Percentiles rank a stretch among this genome's conserved stretches.
Evolutionary conservation across 2,888 invertebrate genomes (phyloP).

Genomic region (Trachelus tabidus): DNA sequence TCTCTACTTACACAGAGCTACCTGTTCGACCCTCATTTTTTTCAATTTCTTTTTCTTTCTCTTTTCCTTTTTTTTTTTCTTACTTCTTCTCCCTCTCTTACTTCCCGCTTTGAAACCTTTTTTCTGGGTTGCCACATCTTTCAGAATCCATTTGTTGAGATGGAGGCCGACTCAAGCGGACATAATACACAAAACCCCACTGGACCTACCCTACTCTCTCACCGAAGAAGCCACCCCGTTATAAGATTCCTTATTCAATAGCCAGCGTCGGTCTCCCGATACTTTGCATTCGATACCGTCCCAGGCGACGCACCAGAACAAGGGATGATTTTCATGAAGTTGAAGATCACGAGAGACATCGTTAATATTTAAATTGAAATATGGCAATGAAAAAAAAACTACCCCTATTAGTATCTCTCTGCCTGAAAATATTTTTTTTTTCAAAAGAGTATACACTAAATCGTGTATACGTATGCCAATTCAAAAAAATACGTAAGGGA

Average conservation of each 20-base stretch:
- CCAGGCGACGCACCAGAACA: too few species aligned
- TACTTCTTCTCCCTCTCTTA: neutral
- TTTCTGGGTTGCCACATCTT: slow-evolving; percentile 46
- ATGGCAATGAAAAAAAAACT: too few species aligned
- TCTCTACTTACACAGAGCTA: slow-evolving; percentile 25
- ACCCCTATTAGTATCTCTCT: too few species aligned
- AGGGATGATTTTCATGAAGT: too few species aligned
- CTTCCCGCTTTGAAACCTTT: slow-evolving; percentile 35
- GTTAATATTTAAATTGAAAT: too few species aligned
- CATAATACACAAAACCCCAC: slow-evolving; percentile 34
- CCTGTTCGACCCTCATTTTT: slow-evolving; percentile 51
- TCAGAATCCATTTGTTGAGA: slow-evolving; percentile 51
- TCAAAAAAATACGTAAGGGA: too few species aligned
- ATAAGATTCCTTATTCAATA: slow-evolving; percentile 36
- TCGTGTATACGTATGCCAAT: too few species aligned
- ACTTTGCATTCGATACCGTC: slow-evolving; percentile 32
- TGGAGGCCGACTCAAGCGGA: slow-evolving; percentile 42
- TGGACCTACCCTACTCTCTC: slow-evolving; percentile 26
- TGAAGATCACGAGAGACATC: too few species aligned
- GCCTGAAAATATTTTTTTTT: too few species aligned
- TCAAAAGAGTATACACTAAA: too few species aligned
- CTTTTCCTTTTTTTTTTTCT: neutral
- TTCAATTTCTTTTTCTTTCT: slow-evolving; percentile 33
- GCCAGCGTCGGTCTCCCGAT: slow-evolving; percentile 22
- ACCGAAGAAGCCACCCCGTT: slow-evolving; percentile 33